Conservation (phyloP, 2,113 vertebrate genomes). For the Galemys pyrenaicus region DNA sequence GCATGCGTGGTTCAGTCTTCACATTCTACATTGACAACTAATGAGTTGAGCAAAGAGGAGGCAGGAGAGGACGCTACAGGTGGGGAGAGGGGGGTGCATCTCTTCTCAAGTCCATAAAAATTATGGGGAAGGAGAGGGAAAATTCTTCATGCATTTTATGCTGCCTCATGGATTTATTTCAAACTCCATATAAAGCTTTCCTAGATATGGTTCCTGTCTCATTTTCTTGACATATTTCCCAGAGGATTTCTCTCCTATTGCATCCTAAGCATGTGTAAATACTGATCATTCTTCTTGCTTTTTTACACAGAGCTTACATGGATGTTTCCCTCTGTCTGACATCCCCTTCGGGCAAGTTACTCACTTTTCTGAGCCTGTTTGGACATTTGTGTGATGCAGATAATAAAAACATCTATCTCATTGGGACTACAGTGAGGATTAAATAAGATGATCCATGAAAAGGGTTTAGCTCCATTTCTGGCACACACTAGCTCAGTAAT, state of each 20-base stretch:
- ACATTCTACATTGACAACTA: background rate
- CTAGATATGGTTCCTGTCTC: background rate
- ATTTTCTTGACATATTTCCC: background rate
- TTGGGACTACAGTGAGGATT: background rate
- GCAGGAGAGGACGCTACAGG: background rate
- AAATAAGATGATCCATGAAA: background rate
- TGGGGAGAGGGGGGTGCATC: background rate
- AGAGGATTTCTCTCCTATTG: background rate
- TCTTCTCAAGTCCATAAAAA: background rate
- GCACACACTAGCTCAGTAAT: background rate
- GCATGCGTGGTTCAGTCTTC: background rate
- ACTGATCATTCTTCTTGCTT: background rate
- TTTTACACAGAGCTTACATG: background rate
- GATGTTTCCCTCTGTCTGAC: background rate
- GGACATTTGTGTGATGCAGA: constrained; percentile 7
- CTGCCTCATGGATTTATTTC: background rate
- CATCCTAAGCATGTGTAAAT: background rate
- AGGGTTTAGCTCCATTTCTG: background rate
- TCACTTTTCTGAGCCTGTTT: constrained; percentile 29
- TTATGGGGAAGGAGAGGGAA: background rate
- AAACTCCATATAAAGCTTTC: background rate
- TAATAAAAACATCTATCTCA: background rate
- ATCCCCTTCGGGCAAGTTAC: background rate
- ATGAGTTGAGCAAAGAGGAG: background rate
- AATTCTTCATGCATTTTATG: background rate